phyloP scores from a whole-genome alignment of 2,113 vertebrate species.

The Pygoscelis adeliae region DNA sequence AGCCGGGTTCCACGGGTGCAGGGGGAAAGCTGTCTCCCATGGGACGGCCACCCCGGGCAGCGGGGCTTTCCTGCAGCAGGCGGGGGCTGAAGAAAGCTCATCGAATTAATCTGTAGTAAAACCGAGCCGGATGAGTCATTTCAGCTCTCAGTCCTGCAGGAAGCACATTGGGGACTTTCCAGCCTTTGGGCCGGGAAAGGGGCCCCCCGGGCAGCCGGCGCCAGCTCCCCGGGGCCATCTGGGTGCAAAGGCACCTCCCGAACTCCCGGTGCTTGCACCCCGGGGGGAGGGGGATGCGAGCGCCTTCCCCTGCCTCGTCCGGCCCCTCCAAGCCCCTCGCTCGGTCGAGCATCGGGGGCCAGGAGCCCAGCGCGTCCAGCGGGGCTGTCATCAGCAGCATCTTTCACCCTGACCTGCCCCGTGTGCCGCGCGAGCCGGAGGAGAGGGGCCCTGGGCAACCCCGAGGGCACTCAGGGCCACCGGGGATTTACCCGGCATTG shows the following conservation, averaged over 20 bases:
- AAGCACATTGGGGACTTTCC: not conserved
- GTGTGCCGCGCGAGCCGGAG: rapidly evolving
- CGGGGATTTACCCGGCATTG: not conserved
- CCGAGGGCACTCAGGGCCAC: not conserved
- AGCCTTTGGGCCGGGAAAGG: not conserved
- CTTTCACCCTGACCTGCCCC: not conserved
- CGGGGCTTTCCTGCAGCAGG: not conserved
- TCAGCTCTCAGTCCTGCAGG: not conserved
- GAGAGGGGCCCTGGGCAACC: not conserved
- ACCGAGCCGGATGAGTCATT: not conserved
- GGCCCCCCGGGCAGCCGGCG: not conserved
- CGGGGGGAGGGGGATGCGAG: rapidly evolving
- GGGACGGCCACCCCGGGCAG: not conserved
- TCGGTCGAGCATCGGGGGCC: not conserved
- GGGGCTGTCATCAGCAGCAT: not conserved
- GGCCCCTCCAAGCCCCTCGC: rapidly evolving
- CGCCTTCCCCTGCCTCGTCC: rapidly evolving
- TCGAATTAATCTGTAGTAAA: not conserved
- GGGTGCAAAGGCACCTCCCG: not conserved
- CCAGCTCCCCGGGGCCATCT: not conserved
- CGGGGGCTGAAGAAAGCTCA: not conserved
- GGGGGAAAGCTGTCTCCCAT: not conserved
- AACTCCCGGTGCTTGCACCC: rapidly evolving
- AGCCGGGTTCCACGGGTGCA: not conserved
- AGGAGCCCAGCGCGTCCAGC: not conserved